Conservation (phyloP, 2,797 vertebrate genomes). For the Clarias laeviceps region DNA sequence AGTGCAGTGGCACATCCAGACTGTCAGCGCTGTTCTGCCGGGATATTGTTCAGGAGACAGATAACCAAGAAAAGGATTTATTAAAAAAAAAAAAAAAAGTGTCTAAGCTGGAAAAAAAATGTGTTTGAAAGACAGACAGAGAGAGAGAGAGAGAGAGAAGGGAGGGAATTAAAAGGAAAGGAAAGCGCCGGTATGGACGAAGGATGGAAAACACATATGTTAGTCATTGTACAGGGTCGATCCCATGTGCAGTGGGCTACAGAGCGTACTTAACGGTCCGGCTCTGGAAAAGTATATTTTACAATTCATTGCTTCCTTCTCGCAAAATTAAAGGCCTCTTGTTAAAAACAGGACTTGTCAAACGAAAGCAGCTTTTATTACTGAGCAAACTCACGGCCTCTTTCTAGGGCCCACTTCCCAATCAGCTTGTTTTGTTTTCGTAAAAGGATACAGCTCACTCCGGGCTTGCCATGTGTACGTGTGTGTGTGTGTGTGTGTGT, state of each 20-base stretch:
- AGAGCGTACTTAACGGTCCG: conserved; percentile 65
- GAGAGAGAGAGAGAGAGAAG: neutral
- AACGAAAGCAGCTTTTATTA: conserved; percentile 70
- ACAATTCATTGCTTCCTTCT: conserved; percentile 79
- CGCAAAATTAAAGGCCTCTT: conserved; percentile 77
- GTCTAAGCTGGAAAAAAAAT: neutral
- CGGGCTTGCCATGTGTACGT: conserved; percentile 25
- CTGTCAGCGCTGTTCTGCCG: conserved; percentile 20
- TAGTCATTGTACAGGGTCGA: conserved; percentile 63
- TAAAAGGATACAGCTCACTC: conserved; percentile 44
- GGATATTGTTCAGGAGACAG: conserved; percentile 6
- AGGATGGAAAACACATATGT: conserved; percentile 66
- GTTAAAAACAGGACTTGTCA: conserved; percentile 69
- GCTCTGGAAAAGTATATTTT: conserved; percentile 74
- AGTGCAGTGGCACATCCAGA: conserved; percentile 57
- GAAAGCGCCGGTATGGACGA: conserved; percentile 37
- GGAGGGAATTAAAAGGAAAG: neutral
- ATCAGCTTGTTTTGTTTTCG: conserved; percentile 49
- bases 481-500: conserved; percentile 13
- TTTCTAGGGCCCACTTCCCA: conserved; percentile 47
- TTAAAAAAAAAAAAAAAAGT: conserved; percentile 6
- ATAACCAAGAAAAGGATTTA: neutral
- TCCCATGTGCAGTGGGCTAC: conserved; percentile 42
- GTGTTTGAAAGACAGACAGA: neutral
- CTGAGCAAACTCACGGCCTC: conserved; percentile 52